phyloP scores from a whole-genome alignment of 2,888 invertebrate species.

The Drosophila quasianomalipes region DNA sequence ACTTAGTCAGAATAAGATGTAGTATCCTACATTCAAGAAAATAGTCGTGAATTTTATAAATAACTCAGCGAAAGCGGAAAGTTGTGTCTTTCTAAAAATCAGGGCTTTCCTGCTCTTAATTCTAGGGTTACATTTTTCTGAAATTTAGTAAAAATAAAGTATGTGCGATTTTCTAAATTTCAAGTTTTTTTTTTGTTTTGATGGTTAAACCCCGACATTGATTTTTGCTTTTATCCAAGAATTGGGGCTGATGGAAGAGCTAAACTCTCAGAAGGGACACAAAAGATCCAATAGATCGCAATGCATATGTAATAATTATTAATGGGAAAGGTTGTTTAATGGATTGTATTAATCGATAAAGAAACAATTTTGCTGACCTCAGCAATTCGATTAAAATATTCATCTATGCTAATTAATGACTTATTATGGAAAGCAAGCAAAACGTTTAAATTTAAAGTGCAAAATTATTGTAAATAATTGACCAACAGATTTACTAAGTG shows the following conservation, averaged over 20 bases:
- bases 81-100: too few species aligned
- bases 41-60: too few species aligned
- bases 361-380: background rate
- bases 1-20: background rate
- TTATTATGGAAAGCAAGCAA: background rate
- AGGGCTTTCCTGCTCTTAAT: background rate
- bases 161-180: background rate
- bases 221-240: background rate
- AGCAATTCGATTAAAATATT: background rate
- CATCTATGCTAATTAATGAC: background rate
- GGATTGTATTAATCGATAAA: background rate
- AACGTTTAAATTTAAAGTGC: background rate
- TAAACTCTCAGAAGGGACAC: background rate
- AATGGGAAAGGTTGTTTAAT: background rate
- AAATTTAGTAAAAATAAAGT: background rate
- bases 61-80: background rate
- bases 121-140: background rate
- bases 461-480: background rate
- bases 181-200: background rate
- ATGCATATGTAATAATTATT: background rate
- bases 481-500: slow-evolving; percentile 1
- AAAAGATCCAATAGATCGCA: background rate
- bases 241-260: background rate
- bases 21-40: background rate
- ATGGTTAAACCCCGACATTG: background rate